Conservation (phyloP, 2,797 vertebrate genomes). For the Gallirallus australis region DNA sequence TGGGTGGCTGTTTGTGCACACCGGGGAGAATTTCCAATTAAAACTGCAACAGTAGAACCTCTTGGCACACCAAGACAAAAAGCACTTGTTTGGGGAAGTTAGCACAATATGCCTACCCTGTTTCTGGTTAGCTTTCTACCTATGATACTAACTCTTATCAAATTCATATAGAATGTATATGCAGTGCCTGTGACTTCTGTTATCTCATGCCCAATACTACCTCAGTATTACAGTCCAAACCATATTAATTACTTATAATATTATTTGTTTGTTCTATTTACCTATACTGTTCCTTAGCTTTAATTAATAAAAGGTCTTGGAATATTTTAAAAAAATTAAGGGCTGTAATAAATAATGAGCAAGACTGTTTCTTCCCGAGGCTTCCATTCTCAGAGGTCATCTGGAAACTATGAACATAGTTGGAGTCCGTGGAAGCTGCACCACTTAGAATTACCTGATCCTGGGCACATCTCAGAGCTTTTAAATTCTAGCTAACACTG, state of each 20-base stretch:
- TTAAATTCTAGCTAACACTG: background rate
- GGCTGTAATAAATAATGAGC: background rate
- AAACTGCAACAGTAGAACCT: background rate
- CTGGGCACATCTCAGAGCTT: background rate
- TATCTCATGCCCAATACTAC: background rate
- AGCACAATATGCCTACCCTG: background rate
- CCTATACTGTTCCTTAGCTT: background rate
- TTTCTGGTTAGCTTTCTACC: background rate
- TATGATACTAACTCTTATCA: background rate
- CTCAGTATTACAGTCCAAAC: background rate
- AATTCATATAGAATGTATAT: background rate
- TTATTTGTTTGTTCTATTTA: background rate
- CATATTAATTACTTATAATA: background rate
- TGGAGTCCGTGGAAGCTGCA: background rate
- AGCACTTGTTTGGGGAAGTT: background rate
- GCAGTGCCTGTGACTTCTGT: background rate
- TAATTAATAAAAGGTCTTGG: background rate
- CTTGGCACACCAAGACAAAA: background rate
- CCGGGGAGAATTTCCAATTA: background rate
- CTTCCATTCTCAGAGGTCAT: background rate
- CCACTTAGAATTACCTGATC: background rate
- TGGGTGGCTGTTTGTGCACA: background rate
- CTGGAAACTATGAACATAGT: background rate
- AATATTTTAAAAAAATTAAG: background rate
- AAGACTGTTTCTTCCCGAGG: background rate